Evolutionary conservation across 2,113 vertebrate species (phyloP).

Genomic region (Vulpes vulpes): DNA sequence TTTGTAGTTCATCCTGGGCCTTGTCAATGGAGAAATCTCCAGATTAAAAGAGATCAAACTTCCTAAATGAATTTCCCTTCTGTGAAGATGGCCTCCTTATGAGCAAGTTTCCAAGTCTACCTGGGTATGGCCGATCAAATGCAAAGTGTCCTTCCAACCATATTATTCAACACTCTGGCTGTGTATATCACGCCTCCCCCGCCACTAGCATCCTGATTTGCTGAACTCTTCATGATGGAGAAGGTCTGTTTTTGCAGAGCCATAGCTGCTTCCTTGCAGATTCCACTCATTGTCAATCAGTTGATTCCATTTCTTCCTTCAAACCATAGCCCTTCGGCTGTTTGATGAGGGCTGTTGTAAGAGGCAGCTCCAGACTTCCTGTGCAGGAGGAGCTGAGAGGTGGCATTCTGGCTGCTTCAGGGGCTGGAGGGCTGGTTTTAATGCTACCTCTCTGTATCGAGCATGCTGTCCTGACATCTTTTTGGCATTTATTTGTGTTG

Average conservation of each 20-base stretch:
- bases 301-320: neutral
- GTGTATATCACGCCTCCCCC: neutral
- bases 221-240: neutral
- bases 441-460: neutral
- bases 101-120: neutral
- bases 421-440: neutral
- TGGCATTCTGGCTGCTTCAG: neutral
- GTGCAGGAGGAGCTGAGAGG: neutral
- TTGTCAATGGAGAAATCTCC: neutral
- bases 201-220: neutral
- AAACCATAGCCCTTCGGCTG: neutral
- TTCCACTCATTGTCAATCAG: neutral
- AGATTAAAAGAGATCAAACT: neutral
- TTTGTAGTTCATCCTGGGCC: neutral
- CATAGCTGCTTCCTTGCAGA: neutral
- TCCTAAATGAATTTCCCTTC: conserved; percentile 5
- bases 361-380: neutral
- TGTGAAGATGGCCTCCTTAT: neutral
- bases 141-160: neutral
- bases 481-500: neutral
- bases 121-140: neutral
- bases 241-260: neutral
- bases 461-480: neutral
- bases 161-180: neutral
- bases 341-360: neutral